These are phyloP conservation scores for Zalophus californianus DNA, from an alignment of 2,797 vertebrate genomes.

Conservation along the genomic window DNA sequence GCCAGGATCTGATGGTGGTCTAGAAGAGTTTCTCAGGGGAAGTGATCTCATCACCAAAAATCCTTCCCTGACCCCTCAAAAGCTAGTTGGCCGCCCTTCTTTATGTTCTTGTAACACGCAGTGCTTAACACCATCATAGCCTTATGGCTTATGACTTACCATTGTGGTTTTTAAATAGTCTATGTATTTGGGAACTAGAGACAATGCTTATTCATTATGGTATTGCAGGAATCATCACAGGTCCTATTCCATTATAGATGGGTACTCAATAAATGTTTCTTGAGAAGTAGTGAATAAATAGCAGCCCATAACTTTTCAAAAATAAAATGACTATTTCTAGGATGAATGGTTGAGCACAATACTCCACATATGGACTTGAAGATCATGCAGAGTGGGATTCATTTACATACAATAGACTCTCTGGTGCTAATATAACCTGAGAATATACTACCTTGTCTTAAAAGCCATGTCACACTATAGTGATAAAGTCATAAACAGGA, in stretches of 20 bases:
- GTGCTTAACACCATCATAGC: not conserved
- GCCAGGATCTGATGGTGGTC: not conserved
- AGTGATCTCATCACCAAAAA: not conserved
- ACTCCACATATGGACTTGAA: not conserved
- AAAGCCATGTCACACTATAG: not conserved
- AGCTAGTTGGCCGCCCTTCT: not conserved
- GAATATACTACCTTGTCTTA: not conserved
- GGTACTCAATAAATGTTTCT: not conserved
- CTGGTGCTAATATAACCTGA: not conserved
- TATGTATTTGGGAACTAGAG: not conserved
- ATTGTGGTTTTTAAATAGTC: not conserved
- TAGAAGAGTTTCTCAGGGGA: not conserved
- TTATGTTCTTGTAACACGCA: not conserved
- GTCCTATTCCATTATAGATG: not conserved
- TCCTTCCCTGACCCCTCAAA: not conserved
- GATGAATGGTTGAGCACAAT: not conserved
- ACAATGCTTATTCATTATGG: not conserved
- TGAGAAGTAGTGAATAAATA: not conserved
- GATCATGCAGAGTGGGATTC: not conserved
- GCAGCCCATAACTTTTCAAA: not conserved
- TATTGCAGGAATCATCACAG: not conserved
- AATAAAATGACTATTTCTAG: not conserved
- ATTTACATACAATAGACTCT: not conserved
- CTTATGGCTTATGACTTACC: not conserved
- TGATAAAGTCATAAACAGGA: not conserved